These are phyloP conservation scores for Lasiurus cinereus DNA, from an alignment of 2,113 vertebrate genomes.

Conservation along the genomic window DNA sequence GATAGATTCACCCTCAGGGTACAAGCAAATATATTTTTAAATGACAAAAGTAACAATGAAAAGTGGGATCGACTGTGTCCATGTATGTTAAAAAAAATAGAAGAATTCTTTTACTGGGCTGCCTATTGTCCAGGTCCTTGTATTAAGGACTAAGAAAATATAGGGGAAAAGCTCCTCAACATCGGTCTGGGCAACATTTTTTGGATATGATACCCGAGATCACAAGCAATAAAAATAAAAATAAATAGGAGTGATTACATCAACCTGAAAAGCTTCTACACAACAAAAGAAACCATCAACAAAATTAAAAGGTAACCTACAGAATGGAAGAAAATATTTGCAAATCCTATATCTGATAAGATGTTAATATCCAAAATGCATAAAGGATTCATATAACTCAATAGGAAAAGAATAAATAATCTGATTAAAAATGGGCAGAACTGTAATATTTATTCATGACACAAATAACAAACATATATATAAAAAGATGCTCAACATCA, in stretches of 20 bases:
- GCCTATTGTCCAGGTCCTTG: background rate
- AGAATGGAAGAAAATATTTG: too few relatives aligned
- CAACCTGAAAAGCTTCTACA: background rate
- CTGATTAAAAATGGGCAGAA: too few relatives aligned
- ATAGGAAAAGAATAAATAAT: too few relatives aligned
- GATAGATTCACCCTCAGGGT: background rate
- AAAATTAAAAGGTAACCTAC: background rate
- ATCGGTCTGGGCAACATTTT: background rate
- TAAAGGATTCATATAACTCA: too few relatives aligned
- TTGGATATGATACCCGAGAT: background rate
- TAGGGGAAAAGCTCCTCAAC: background rate
- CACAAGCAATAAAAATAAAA: constrained; percentile 4
- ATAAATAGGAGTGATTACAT: background rate
- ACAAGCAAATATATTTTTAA: constrained; percentile 3
- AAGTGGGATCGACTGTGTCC: background rate
- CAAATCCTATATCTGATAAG: too few relatives aligned
- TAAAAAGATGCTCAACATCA: too few relatives aligned
- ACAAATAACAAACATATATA: too few relatives aligned
- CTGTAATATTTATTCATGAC: too few relatives aligned
- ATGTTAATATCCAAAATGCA: too few relatives aligned
- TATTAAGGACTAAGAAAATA: background rate
- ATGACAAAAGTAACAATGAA: background rate
- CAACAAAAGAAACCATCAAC: background rate
- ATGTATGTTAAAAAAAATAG: background rate
- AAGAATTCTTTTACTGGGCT: background rate